Evolutionary conservation across 2,797 vertebrate genomes (phyloP).

Genomic region (Phrynocephalus vlangalii): DNA sequence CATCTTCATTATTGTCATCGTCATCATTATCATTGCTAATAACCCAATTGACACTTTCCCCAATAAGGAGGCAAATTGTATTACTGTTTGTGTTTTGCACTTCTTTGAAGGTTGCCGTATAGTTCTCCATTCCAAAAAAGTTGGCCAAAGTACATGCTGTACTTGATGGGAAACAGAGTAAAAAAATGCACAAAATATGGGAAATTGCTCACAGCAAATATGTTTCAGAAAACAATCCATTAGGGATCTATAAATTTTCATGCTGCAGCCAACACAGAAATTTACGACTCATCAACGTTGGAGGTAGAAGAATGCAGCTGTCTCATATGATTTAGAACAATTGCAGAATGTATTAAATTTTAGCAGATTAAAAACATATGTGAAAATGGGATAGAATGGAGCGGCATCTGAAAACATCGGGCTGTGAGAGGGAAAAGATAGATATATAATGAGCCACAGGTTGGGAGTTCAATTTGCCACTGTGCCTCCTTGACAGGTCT

Average conservation of each 20-base stretch:
- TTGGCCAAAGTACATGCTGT: not conserved
- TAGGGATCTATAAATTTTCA: not conserved
- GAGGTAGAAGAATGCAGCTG: too few species aligned
- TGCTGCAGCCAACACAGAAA: not conserved
- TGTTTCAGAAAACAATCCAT: not conserved
- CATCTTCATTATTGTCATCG: too few species aligned
- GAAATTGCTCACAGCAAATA: not conserved
- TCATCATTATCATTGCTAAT: not conserved
- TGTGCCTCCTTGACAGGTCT: too few species aligned
- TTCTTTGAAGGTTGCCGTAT: not conserved
- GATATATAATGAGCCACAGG: not conserved
- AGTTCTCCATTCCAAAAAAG: not conserved
- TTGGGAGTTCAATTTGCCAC: too few species aligned
- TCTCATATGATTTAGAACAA: not conserved
- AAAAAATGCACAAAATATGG: not conserved
- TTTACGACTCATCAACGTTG: too few species aligned
- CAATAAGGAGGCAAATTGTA: not conserved
- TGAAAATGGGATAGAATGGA: not conserved
- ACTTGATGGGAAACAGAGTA: not conserved
- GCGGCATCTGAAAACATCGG: not conserved
- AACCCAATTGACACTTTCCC: not conserved
- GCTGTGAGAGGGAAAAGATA: not conserved
- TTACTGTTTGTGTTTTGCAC: not conserved
- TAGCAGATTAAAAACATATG: not conserved
- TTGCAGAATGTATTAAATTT: not conserved